These are phyloP conservation scores for Meteorus colon DNA, from an alignment of 2,888 invertebrate genomes.

Conservation along the genomic window DNA sequence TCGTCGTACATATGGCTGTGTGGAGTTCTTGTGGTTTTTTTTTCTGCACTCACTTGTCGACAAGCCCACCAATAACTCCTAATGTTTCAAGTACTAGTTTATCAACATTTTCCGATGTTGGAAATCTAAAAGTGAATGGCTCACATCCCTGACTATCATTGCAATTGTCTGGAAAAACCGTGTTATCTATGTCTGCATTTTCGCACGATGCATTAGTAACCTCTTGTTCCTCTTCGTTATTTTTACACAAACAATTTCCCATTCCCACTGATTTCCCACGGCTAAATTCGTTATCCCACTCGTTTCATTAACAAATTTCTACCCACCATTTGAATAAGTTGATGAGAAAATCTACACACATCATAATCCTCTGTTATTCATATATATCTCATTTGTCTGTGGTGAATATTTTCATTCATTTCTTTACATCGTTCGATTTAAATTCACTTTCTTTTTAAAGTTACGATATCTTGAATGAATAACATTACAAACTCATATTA, in stretches of 20 bases:
- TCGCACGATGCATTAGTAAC: conserved; percentile 66
- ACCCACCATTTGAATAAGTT: conserved; percentile 46
- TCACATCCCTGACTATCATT: conserved; percentile 57
- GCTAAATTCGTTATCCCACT: conserved; percentile 32
- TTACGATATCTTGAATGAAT: conserved; percentile 21
- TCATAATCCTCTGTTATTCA: conserved; percentile 25
- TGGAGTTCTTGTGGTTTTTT: neutral
- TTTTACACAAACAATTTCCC: conserved; percentile 87
- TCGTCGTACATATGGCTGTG: neutral
- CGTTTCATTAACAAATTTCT: conserved; percentile 43
- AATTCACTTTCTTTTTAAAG: neutral
- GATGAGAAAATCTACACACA: neutral
- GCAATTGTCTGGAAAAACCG: conserved; percentile 64
- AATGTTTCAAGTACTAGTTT: conserved; percentile 87
- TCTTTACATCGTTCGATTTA: neutral
- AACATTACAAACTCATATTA: conserved; percentile 22
- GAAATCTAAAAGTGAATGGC: conserved; percentile 65
- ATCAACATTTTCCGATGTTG: conserved; percentile 77
- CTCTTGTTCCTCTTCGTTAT: conserved; percentile 76
- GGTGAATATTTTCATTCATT: neutral
- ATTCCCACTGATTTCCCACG: conserved; percentile 73
- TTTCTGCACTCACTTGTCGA: conserved; percentile 82
- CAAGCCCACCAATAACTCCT: conserved; percentile 85
- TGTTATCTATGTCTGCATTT: conserved; percentile 60
- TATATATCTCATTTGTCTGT: neutral